Base-by-base conservation (phyloP, 2,888 invertebrate species). In the Crematogaster levior region DNA sequence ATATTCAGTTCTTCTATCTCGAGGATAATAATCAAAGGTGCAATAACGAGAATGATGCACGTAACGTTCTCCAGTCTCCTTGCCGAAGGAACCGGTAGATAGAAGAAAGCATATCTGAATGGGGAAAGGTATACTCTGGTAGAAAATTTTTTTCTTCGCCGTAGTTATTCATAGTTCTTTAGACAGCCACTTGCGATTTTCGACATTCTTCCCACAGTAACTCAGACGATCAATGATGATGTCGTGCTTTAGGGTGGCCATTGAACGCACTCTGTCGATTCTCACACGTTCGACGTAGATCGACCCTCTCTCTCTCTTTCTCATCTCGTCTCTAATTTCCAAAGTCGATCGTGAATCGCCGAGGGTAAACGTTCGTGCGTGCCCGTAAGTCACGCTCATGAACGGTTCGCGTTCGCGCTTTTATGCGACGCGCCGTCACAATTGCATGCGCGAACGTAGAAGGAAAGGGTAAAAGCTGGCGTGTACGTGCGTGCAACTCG, bases 191-290 rank as follows among this genome's bases (percentile, higher is more conserved):
- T 88, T 84, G 88, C 86, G 86, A 88, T 82, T 85, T 61, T 60
- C 61, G 81, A 43, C 53, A 70, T 81, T 87, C 87, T 87, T 88
- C 88, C 87, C 88, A 87, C 88, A 84, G 88, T 88, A 87, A 84
- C 87, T 87, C 88, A 84, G 74, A 30, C 83, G 75, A 75, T 65
- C 75, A 65, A 75, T 75, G 86, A 84, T 84, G 68, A 79, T 85
- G 85, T 72, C 83, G 73, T 82, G 82, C 80, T 83, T 58, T 68
- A 37, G 79, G 79, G 53, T 77, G 70, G 75, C 89, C 89, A 89
- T 89, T 89, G 89, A 87, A 79, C 80, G 82, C 89, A 89, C 87
- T 75, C 87, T 82, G 81, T 73, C 82, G 83, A 84, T 87, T 89
- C 89, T 80, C 89, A 89, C 86, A 88, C 82, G 48, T 56, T 72